Base-by-base conservation (phyloP, 2,113 vertebrate genomes). In the Anseranas semipalmata region DNA sequence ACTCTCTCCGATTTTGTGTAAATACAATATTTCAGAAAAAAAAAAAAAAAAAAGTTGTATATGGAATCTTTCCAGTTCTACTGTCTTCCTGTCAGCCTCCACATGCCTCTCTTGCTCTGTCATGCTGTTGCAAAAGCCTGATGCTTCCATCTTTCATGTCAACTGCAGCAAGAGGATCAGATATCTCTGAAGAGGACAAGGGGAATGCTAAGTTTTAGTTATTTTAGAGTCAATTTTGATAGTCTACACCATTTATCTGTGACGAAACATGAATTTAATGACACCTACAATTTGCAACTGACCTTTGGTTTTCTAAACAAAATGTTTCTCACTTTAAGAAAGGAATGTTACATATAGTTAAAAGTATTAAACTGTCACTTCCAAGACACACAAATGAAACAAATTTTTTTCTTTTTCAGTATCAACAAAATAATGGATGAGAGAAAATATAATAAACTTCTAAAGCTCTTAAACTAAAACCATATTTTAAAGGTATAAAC, bases 141-240 rank as follows among this genome's bases (percentile, higher is more conserved):
- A 60, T 72, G 71, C 87, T 83, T 77, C 80, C 75, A 48, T 70
- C 46, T 78, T 82, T 73, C n/a, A 66, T 75, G 83, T 91, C 72
- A 95, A 45, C 35, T 91, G 46, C 58, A 75, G 52, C 35, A 48
- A 33, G 90, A 94, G 41, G 76, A 67, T 56, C 58, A 15, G 18
- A 43, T 30, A 90, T 55, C 30, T 87, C 50, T 20, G 18, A 1
- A 48, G 28, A 48, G 60, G 37, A 16, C 39, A 41, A 59, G 68
- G 73, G 65, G 66, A 93, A 94, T 88, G 94, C 90, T 97, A 94
- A 97, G 86, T 85, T 92, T 95, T 95, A 96, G 95, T 93, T 97
- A 97, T 97, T 98, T 96, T 87, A 80, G 37, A 77, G 97, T 98
- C 93, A 90, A 90, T 94, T 97, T 93, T 97, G 81, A 95, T 96